Base-by-base conservation (phyloP, 2,113 vertebrate species). In the Nycticebus coucang region DNA sequence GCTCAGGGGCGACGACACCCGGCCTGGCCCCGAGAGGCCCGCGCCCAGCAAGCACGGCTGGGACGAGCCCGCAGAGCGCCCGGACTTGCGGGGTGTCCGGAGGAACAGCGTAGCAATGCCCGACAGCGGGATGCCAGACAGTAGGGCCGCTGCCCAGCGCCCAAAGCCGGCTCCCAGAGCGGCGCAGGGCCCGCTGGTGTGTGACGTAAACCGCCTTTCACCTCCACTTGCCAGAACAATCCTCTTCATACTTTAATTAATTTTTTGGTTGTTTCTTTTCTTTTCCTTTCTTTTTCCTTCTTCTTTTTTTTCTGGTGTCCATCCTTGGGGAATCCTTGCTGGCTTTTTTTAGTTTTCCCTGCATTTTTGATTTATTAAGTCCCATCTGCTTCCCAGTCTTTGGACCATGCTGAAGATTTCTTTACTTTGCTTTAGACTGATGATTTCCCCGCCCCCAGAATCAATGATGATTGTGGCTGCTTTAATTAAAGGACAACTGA, bases 111-210 rank as follows among this genome's bases (percentile, higher is more conserved):
- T 96, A 86, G 97, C 96, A 19, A 5, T 93, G 92, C 98, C 98
- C 94, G 98, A 98, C 97, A 96, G 98, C 98, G 98, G 99, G 98
- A 50, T 50, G 45, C 45, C 45, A 9, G 45, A 50, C 8, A 50
- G 45, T 50, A 50, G 45, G 45, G 98, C 98, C 94, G 79, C 97
- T 97, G 98, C 97, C 98, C 97, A 93, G 97, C 98, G 98, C 97
- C 98, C 99, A 98, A 98, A 98, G 96, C 98, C 99, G 19, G 57
- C 98, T 97, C 98, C 97, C 99, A 98, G 98, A 97, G 98, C 97
- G 8, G 98, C 98, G 91, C 98, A 99, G 98, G 98, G 99, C 98
- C 98, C 99, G 97, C 98, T 98, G 99, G 99, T 99, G 99, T 99
- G 99, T 99, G 99, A 98, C 98, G 97, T 98, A 93, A 95, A 96